Conservation (phyloP, 2,797 vertebrate genomes). For the Moxostoma hubbsi region DNA sequence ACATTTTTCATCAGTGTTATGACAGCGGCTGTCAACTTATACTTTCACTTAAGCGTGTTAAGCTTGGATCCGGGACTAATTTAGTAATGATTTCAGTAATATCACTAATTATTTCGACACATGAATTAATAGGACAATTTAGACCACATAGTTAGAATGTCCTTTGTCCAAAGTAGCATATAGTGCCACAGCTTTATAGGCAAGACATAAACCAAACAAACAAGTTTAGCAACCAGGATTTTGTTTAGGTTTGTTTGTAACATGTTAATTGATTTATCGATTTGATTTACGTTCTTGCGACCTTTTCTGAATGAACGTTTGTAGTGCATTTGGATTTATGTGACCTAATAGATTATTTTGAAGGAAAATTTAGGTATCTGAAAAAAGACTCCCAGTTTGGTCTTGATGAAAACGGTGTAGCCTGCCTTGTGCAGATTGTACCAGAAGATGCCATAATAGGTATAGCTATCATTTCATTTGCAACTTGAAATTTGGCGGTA, state of each 20-base stretch:
- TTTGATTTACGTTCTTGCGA: neutral
- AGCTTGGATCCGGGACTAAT: conserved; percentile 13
- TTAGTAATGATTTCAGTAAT: conserved; percentile 29
- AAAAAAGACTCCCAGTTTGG: neutral
- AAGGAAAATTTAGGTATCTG: neutral
- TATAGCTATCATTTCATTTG: neutral
- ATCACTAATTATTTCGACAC: conserved; percentile 1
- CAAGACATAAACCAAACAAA: neutral
- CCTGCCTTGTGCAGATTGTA: neutral
- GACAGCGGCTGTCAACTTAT: conserved; percentile 8
- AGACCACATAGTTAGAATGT: neutral
- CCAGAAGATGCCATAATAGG: neutral
- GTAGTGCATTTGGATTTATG: neutral
- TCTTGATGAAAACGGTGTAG: neutral
- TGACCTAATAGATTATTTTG: neutral
- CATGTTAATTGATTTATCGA: neutral
- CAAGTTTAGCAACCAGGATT: neutral
- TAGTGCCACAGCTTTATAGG: neutral
- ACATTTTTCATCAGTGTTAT: conserved; percentile 29
- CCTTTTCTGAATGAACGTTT: neutral
- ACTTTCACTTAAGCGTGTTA: conserved; percentile 7
- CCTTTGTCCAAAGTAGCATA: neutral
- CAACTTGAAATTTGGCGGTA: no score
- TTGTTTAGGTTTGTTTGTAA: neutral
- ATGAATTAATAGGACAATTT: neutral